Conservation (phyloP, 1,140 invertebrate genomes). For the Colletes gigas region DNA sequence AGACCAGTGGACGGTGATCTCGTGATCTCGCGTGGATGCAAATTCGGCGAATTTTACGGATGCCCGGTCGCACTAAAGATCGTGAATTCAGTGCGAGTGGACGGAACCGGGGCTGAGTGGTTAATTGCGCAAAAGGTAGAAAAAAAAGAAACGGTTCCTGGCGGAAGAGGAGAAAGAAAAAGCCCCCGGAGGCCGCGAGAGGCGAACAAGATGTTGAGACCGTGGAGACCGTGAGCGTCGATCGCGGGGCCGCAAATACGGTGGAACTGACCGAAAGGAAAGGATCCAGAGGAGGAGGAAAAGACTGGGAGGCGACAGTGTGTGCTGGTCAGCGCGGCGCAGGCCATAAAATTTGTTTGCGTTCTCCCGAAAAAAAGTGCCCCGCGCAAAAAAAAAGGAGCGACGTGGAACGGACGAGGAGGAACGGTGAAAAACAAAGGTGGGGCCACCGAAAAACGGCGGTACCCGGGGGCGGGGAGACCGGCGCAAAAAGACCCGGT, state of each 20-base stretch:
- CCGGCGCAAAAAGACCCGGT: conserved; percentile 23
- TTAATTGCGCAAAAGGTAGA: conserved; percentile 71
- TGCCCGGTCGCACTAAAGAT: conserved; percentile 62
- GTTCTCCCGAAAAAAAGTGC: conserved; percentile 65
- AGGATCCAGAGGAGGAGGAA: conserved; percentile 54
- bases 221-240: neutral
- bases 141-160: conserved; percentile 43
- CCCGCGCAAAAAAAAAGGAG: conserved; percentile 61
- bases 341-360: conserved; percentile 65
- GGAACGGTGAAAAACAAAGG: conserved; percentile 62
- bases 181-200: too few relatives aligned
- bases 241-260: neutral
- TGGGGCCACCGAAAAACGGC: conserved; percentile 57
- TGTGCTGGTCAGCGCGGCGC: conserved; percentile 10
- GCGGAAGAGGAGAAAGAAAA: neutral
- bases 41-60: conserved; percentile 67
- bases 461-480: conserved; percentile 1
- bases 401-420: conserved; percentile 17
- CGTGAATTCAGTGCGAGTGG: conserved; percentile 62
- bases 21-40: conserved; percentile 65
- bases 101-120: conserved; percentile 56
- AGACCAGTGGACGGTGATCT: conserved; percentile 52
- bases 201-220: neutral
- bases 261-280: neutral
- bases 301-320: conserved; percentile 31